Evolutionary conservation across 2,113 vertebrate species (phyloP).

Genomic region (Plotosus lineatus): DNA sequence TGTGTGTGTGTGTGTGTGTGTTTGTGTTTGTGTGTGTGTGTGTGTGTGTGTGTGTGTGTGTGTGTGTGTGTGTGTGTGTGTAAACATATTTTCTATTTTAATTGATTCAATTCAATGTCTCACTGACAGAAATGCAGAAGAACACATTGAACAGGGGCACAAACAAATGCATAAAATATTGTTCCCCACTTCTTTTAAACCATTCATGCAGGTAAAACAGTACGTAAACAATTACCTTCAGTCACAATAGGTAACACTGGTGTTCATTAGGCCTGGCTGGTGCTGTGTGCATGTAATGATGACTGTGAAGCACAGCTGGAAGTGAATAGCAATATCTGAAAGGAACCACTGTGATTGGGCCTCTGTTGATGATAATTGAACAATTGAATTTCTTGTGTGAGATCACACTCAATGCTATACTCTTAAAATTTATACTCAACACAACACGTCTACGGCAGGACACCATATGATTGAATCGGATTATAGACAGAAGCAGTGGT

Average conservation of each 20-base stretch:
- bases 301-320: constrained; percentile 35
- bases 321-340: constrained; percentile 37
- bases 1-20: too few relatives aligned
- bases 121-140: background rate
- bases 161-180: constrained; percentile 39
- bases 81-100: constrained; percentile 24
- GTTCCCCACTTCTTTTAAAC: constrained; percentile 38
- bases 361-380: constrained; percentile 19
- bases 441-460: background rate
- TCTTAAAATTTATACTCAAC: background rate
- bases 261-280: constrained; percentile 38
- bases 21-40: too few relatives aligned
- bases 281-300: constrained; percentile 45
- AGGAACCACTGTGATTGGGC: constrained; percentile 6
- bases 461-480: too few relatives aligned
- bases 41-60: too few relatives aligned
- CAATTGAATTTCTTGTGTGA: background rate
- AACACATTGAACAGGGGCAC: constrained; percentile 7
- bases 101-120: constrained; percentile 28
- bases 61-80: too few relatives aligned
- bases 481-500: too few relatives aligned
- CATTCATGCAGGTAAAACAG: constrained; percentile 34
- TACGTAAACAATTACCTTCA: constrained; percentile 53
- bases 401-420: background rate
- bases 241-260: constrained; percentile 39